phyloP scores from a whole-genome alignment of 2,888 invertebrate genomes.

The Stenchaetothrips biformis region DNA sequence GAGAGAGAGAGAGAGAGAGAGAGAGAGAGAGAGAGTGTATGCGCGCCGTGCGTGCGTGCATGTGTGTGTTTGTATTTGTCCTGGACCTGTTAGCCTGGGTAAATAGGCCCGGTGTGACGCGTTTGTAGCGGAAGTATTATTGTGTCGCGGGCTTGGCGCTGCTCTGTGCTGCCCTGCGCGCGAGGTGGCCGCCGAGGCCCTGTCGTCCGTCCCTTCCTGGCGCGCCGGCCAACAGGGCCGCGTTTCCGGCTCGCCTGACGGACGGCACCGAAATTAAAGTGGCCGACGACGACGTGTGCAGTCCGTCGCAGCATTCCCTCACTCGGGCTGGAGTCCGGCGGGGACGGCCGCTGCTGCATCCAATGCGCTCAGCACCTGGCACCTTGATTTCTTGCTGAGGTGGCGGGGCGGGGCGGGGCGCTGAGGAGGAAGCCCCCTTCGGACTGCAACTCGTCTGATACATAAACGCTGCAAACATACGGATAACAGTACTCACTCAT shows the following conservation, averaged over 20 bases:
- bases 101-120: no score
- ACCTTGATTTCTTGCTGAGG: not conserved
- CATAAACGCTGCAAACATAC: not conserved
- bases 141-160: not conserved
- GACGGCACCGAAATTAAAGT: not conserved
- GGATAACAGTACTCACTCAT: conserved; percentile 21
- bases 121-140: no score
- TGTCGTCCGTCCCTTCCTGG: not conserved
- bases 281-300: not conserved
- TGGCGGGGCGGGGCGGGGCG: not conserved
- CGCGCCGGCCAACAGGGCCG: not conserved
- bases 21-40: not conserved
- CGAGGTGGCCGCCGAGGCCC: not conserved
- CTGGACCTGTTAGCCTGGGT: no score
- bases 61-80: conserved; percentile 3
- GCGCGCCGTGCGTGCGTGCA: not conserved
- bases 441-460: no score
- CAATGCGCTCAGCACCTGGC: not conserved
- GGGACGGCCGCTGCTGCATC: no score
- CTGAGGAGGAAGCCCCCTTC: not conserved
- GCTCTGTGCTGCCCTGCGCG: not conserved
- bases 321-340: not conserved
- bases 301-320: not conserved
- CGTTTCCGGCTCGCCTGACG: not conserved
- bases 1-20: no score